phyloP scores from a whole-genome alignment of 2,888 invertebrate genomes.

The Agrotis segetum region DNA sequence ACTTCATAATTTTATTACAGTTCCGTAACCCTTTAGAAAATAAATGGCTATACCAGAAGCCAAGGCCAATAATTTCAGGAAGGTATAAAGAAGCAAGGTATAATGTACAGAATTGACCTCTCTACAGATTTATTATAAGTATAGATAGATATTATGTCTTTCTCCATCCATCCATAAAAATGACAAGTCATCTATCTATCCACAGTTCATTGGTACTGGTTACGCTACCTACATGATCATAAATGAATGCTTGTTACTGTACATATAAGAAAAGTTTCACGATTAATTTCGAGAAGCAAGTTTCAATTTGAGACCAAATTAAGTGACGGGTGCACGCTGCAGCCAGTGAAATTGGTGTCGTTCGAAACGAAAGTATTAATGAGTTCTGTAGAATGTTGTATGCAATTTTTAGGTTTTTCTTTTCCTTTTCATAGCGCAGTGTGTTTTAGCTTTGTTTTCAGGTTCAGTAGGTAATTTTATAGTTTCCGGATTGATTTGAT shows the following conservation, averaged over 20 bases:
- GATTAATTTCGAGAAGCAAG: constrained; percentile 23
- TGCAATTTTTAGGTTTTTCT: background rate
- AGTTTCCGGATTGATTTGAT: too few species aligned
- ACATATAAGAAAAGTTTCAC: constrained; percentile 11
- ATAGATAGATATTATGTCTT: too few species aligned
- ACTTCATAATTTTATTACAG: constrained; percentile 4
- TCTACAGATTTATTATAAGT: too few species aligned
- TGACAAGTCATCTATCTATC: too few species aligned
- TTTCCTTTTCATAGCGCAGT: background rate
- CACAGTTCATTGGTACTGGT: background rate
- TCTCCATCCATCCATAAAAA: background rate
- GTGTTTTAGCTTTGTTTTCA: background rate
- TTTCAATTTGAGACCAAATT: constrained; percentile 21
- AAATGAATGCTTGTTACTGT: background rate
- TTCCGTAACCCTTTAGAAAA: background rate
- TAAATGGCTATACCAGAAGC: background rate
- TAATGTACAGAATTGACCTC: too few species aligned
- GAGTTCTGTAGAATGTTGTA: constrained; percentile 11
- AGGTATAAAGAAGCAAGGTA: too few species aligned
- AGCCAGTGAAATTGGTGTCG: constrained; percentile 15
- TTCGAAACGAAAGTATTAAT: constrained; percentile 21
- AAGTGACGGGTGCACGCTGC: constrained; percentile 25
- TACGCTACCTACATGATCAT: background rate
- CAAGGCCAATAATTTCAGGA: background rate
- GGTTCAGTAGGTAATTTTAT: too few species aligned